phyloP scores from a whole-genome alignment of 2,888 invertebrate species.

The Rhagophthalmus giganteus region DNA sequence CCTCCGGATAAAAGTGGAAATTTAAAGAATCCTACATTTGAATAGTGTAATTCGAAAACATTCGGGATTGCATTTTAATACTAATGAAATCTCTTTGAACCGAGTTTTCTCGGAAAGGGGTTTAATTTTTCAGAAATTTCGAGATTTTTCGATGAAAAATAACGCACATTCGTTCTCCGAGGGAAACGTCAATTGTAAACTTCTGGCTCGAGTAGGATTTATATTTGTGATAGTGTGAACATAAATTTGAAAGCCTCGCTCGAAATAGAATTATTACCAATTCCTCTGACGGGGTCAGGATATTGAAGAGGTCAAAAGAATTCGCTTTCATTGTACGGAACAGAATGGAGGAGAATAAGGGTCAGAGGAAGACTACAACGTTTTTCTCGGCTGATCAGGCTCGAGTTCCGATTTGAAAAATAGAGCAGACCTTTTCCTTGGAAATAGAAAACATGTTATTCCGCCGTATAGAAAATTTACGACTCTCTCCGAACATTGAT shows the following conservation, averaged over 20 bases:
- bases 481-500: background rate
- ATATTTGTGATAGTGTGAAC: slow-evolving; percentile 8
- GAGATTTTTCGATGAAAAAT: no score
- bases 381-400: slow-evolving; percentile 4
- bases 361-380: slow-evolving; percentile 6
- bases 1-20: slow-evolving; percentile 4
- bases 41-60: background rate
- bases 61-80: background rate
- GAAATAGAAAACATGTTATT: slow-evolving; percentile 12
- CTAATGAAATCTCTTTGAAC: no score
- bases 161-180: background rate
- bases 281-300: slow-evolving; percentile 6
- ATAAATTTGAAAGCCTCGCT: slow-evolving; percentile 6
- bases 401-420: slow-evolving; percentile 9
- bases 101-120: no score
- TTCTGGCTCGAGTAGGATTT: background rate
- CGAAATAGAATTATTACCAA: slow-evolving; percentile 12
- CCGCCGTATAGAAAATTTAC: slow-evolving; percentile 1
- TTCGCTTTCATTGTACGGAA: slow-evolving; percentile 7
- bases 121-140: no score
- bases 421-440: slow-evolving; percentile 3
- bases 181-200: background rate
- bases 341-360: slow-evolving; percentile 6
- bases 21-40: slow-evolving; percentile 1
- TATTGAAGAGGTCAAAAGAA: slow-evolving; percentile 12